Base-by-base conservation (phyloP, 2,888 invertebrate species). In the Zygothrica quintamaculata region DNA sequence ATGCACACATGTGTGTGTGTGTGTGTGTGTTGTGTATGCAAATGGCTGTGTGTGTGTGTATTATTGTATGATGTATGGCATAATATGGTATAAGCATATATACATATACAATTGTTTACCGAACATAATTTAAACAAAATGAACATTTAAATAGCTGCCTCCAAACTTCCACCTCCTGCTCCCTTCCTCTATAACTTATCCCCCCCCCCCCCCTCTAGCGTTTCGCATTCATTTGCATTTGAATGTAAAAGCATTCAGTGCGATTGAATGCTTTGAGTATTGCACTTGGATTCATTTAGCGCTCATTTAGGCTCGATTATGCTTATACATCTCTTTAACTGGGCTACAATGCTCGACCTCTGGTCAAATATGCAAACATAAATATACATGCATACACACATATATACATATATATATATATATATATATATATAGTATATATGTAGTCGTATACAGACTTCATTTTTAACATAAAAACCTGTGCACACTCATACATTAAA, bases 121-220 rank as follows among this genome's bases (percentile, higher is more conserved):
- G 48, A 56, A 65, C 58, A 64, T 77, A 67, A 71, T 74, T 65
- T 74, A 74, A 74, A 55, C 65, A 67, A 68, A 71, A 67, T 65
- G 67, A 55, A 61, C 62, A 67, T 77, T 77, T 77, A 68, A 74
- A 77, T 65, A 71, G 65, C 7, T 7, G 15, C 33, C 33, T 9
- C 16, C 12, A 12, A 31, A 9, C 33, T 18, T 9, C 16, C 12
- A 12, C 13, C 11, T 33, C 18, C 29, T 4, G 34, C 6, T n/a
- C 33, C 33, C 6, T 22, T 3, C 18, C 18, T 5, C 18, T 5
- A 2, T 22, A 33, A 2, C 18, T 22, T 2, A 22, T 5, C 18
- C 18, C 5, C 18, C 18, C 18, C 18, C 18, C 18, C 18, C 18
- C 18, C 5, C 18, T 5, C 18, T 22, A 3, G 18, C 18, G 5